These are phyloP conservation scores for Bujurquina vittata DNA, from an alignment of 2,113 vertebrate species.

Conservation along the genomic window DNA sequence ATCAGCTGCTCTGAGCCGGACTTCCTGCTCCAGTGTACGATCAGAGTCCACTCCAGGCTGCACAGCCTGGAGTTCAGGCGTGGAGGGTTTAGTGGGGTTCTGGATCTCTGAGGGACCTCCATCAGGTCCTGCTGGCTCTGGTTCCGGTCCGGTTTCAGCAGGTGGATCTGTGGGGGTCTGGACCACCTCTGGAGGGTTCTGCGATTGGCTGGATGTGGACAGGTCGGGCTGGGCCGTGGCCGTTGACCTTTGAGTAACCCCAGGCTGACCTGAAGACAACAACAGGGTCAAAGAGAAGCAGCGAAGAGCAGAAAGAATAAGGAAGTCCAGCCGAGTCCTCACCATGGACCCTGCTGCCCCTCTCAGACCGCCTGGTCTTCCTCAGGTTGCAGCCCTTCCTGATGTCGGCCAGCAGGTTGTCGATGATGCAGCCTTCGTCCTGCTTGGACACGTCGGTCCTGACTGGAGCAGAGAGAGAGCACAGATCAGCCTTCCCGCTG, in stretches of 20 bases:
- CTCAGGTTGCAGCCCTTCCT: conserved; percentile 48
- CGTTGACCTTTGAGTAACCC: background rate
- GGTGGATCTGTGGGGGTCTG: background rate
- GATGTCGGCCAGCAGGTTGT: conserved; percentile 65
- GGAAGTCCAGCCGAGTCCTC: background rate
- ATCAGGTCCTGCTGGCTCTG: background rate
- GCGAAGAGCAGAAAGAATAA: background rate
- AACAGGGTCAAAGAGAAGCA: background rate
- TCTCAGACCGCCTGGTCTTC: conserved; percentile 13
- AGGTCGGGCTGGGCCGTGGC: background rate
- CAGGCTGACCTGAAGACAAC: conserved; percentile 4
- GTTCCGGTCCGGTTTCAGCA: background rate
- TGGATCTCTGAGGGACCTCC: background rate
- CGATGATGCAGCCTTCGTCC: conserved; percentile 51
- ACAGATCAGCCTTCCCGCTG: too few relatives aligned
- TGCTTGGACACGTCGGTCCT: conserved; percentile 5
- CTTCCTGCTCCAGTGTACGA: background rate
- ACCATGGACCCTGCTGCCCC: background rate
- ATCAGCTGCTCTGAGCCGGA: background rate
- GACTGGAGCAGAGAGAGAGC: conserved; percentile 23
- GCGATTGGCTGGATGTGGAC: background rate
- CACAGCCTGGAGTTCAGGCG: background rate
- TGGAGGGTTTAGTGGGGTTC: background rate
- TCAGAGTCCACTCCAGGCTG: background rate
- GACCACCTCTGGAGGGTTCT: background rate